Conservation (phyloP, 2,888 invertebrate species). For the Nycteola revayana region DNA sequence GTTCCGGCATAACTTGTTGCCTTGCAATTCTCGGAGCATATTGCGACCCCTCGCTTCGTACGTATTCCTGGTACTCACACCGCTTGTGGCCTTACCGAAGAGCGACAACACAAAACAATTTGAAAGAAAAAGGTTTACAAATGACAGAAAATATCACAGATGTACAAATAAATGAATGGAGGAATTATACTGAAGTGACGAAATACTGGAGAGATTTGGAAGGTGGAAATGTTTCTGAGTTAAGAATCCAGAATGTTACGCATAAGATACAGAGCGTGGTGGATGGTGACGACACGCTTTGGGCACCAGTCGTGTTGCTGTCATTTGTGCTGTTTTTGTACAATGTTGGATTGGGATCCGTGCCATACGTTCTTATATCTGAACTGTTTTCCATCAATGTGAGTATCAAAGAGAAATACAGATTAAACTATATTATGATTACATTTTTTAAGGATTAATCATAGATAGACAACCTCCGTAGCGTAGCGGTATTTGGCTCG, state of each 20-base stretch:
- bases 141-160: slow-evolving; percentile 33
- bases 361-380: slow-evolving; percentile 72
- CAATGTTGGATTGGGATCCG: slow-evolving; percentile 72
- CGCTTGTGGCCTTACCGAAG: slow-evolving; percentile 54
- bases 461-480: no score
- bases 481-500: no score
- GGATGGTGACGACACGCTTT: slow-evolving; percentile 44
- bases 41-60: slow-evolving; percentile 65
- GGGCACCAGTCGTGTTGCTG: slow-evolving; percentile 62
- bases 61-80: slow-evolving; percentile 61
- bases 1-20: slow-evolving; percentile 70
- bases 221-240: no score
- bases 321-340: slow-evolving; percentile 67
- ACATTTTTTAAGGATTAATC: no score
- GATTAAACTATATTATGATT: no score
- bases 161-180: slow-evolving; percentile 23
- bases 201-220: slow-evolving; percentile 41
- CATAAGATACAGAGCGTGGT: slow-evolving; percentile 30
- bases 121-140: slow-evolving; percentile 34
- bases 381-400: slow-evolving; percentile 71
- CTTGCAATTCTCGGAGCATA: slow-evolving; percentile 64
- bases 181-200: slow-evolving; percentile 34
- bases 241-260: no score
- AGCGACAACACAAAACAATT: slow-evolving; percentile 25
- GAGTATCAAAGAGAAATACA: slow-evolving; percentile 43